These are phyloP conservation scores for Eonycteris spelaea DNA, from an alignment of 2,113 vertebrate genomes.

Conservation along the genomic window DNA sequence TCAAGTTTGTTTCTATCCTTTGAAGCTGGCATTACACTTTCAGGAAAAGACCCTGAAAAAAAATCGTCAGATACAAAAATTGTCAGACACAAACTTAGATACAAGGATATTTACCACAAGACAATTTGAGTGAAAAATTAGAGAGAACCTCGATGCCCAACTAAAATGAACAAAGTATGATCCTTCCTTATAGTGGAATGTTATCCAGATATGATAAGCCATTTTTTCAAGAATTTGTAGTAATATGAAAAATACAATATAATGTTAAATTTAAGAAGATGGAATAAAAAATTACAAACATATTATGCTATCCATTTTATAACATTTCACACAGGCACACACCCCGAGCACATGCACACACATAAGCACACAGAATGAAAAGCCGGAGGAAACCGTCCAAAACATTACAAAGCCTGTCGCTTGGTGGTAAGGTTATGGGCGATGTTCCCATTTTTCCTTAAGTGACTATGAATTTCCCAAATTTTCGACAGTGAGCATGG, in stretches of 20 bases:
- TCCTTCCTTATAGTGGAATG: neutral
- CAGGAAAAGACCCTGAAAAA: neutral
- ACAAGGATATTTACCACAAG: neutral
- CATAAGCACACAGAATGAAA: neutral
- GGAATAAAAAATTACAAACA: neutral
- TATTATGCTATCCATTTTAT: neutral
- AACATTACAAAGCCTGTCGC: neutral
- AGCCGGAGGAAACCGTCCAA: neutral
- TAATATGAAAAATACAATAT: neutral
- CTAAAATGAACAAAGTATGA: neutral
- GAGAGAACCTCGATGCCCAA: neutral
- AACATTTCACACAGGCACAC: neutral
- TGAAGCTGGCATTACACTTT: neutral
- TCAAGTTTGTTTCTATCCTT: neutral
- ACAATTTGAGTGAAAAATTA: neutral
- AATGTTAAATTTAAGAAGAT: neutral
- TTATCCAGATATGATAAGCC: neutral
- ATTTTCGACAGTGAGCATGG: neutral
- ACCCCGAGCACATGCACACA: rapidly evolving
- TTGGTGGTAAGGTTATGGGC: neutral
- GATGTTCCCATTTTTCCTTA: neutral
- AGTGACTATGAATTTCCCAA: neutral
- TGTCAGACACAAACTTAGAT: neutral
- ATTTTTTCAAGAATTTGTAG: neutral
- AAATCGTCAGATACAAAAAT: neutral